Evolutionary conservation across 2,797 vertebrate species (phyloP), one percentile per base, ranked within the genome.

Genomic region (Propithecus perrieri): DNA sequence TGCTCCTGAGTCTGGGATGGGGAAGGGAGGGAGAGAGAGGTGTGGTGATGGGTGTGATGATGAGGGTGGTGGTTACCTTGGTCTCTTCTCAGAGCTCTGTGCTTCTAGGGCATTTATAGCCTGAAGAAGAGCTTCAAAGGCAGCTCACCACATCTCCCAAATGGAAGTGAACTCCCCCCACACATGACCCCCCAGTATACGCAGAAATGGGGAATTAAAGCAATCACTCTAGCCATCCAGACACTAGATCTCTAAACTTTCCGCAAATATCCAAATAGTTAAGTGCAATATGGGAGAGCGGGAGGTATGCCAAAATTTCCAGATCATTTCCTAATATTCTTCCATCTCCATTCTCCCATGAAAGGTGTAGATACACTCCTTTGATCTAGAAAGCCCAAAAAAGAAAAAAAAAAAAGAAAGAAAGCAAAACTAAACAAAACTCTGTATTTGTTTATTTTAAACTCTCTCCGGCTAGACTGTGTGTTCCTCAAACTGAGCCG

Each of bases 41-140:
- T 14, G 14, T 0, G 7, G 15, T 7, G 28, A 41, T 0, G 55
- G 7, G 11, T 35, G 14, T 24, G 15, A 14, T 20, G 9, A 8
- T 15, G 4, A 13, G 9, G 15, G 0, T 2, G 1, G 12, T 0
- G 4, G 50, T n/a, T 65, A 24, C 14, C 20, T 18, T 5, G 63
- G 22, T n/a, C 30, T 84, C 65, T 57, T 85, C 83, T 72, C 75
- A 1, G 57, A 75, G 75, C 2, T 53, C n/a, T 24, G 3, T 48
- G 8, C 30, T n/a, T 48, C 41, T 0, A 35, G 38, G 35, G 5
- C 17, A 33, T 53, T 67, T 18, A 0, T 0, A 30, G 53, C 74
- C 41, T 48, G 13, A 30, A 46, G 48, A 65, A 71, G 43, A 57
- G 33, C 48, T 41, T n/a, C 48, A 1, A 14, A 85, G 4, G 24